Percentiles rank a stretch among this genome's conserved stretches.
These are phyloP conservation scores for Drosophila yakuba DNA, from an alignment of 1,140 invertebrate genomes.

Conservation along the genomic window DNA sequence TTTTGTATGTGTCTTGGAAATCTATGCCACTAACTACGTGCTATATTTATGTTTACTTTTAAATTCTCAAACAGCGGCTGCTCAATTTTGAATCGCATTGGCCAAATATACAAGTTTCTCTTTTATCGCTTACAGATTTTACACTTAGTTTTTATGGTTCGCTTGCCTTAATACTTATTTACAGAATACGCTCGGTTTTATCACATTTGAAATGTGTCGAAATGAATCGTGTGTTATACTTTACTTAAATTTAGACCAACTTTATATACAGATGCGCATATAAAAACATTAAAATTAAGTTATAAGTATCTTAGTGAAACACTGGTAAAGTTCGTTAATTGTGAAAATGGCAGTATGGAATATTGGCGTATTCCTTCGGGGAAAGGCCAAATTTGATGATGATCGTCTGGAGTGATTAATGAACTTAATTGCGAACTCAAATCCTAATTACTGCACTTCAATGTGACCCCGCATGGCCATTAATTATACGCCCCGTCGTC, in stretches of 20 bases:
- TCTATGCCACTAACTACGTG: constrained; percentile 73
- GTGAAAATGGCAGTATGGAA: constrained; percentile 63
- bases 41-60: constrained; percentile 49
- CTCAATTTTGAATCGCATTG: constrained; percentile 69
- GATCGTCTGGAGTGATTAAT: constrained; percentile 55
- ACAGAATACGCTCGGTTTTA: constrained; percentile 56
- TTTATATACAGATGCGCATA: constrained; percentile 64
- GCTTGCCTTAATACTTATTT: constrained; percentile 46
- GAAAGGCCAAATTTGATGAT: constrained; percentile 11
- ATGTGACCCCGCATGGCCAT: constrained; percentile 68
- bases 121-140: constrained; percentile 5
- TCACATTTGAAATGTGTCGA: constrained; percentile 75
- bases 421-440: constrained; percentile 78
- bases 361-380: constrained; percentile 19
- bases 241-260: constrained; percentile 1
- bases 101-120: constrained; percentile 68
- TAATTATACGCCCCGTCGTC: constrained; percentile 68
- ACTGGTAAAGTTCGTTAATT: constrained; percentile 49
- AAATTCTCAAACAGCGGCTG: constrained; percentile 66
- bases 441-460: constrained; percentile 76
- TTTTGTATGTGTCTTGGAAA: constrained; percentile 55
- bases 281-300: constrained; percentile 51
- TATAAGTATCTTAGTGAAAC: constrained; percentile 65
- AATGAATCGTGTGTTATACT: constrained; percentile 22
- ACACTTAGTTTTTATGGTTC: constrained; percentile 21